Conservation (phyloP, 2,113 vertebrate species). For the Alces alces region DNA sequence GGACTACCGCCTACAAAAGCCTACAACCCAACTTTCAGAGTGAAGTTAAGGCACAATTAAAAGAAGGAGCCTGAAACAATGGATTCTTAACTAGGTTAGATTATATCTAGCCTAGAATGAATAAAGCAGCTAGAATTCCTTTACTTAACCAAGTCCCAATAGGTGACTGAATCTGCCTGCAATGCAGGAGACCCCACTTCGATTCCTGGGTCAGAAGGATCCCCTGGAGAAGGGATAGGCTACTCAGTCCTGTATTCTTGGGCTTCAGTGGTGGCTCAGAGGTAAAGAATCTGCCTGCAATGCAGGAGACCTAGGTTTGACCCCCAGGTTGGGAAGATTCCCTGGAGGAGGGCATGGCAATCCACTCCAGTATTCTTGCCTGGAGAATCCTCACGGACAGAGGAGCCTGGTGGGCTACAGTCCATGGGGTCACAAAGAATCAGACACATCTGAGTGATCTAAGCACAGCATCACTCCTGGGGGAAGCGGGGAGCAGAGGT, state of each 20-base stretch:
- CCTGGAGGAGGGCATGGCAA: not conserved
- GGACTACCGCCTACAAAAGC: not conserved
- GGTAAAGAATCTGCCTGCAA: not conserved
- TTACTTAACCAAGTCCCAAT: not conserved
- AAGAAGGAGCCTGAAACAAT: not conserved
- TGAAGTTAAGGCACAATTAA: not conserved
- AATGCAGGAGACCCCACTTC: not conserved
- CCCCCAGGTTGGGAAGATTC: not conserved
- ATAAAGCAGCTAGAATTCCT: not conserved
- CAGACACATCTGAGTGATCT: not conserved
- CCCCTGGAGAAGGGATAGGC: not conserved
- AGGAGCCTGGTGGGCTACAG: not conserved
- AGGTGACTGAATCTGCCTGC: not conserved
- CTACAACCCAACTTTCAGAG: not conserved
- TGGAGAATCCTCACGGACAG: not conserved
- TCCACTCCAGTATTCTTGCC: not conserved
- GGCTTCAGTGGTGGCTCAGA: not conserved
- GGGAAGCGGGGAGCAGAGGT: fast-evolving
- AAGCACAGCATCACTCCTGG: not conserved
- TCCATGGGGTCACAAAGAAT: not conserved
- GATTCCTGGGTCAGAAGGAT: not conserved
- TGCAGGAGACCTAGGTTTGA: not conserved
- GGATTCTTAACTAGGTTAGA: not conserved
- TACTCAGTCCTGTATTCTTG: not conserved
- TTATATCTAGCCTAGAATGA: not conserved